Base-by-base conservation (phyloP, 2,888 invertebrate species). In the Rhimphoctona megacephalus region DNA sequence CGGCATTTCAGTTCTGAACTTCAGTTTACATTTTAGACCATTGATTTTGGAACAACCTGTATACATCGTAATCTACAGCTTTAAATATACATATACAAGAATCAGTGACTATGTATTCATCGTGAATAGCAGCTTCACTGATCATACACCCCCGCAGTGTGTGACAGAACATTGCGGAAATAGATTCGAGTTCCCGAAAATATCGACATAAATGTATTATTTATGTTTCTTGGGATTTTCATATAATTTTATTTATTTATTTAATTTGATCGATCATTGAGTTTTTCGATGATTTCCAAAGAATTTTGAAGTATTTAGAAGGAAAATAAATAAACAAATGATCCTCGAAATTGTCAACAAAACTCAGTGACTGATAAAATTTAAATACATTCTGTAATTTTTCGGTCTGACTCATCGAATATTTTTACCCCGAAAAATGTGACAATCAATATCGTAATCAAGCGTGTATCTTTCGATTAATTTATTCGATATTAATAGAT, bases 61-160 rank as follows among this genome's bases (percentile, higher is more conserved):
- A 52, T 52, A 1, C n/a, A n/a, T n/a, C n/a, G 25, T 57, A 57
- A 57, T 25, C 57, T 25, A 3, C 25, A 25, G 57, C 57, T 25
- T 14, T 8, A 5, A 36, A 66, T n/a, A 7, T n/a, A 33, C 19
- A 3, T 36, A 39, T n/a, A 64, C 36, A 46, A 19, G 43, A 70
- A 67, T 69, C 46, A 19, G 22, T 22, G 54, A 19, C 8, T 8
- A 22, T 54, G 54, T 54, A 54, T 54, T 54, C 11, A 22, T 52
- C n/a, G n/a, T 52, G 66, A 30, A 64, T 73, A 30, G 80, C 69
- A 70, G 69, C 61, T 39, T 57, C 30, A 39, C 69, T 70, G 39
- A 33, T 46, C 74, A 57, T 2, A 52, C 57, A 78, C 54, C 54
- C 73, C 77, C 66, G 85, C 78, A 85, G 85, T 85, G 61, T 43